A percentile compares a stretch with the other conserved stretches of the same genome.
Evolutionary conservation across 2,113 vertebrate genomes (phyloP).

Genomic region (Percopsis transmontana): DNA sequence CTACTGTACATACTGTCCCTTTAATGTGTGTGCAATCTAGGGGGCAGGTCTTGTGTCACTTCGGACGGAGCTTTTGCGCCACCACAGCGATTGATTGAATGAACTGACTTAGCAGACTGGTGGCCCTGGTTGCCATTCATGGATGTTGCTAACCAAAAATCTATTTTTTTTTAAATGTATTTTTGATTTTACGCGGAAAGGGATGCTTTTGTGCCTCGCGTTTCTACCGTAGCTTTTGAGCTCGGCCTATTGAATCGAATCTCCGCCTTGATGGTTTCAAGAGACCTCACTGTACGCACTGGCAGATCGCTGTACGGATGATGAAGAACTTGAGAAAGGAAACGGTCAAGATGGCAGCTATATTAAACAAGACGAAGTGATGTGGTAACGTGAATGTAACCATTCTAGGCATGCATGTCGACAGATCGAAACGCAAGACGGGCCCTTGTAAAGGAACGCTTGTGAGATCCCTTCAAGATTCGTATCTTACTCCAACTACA

Average conservation of each 20-base stretch:
- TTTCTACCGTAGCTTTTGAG: conserved; percentile 13
- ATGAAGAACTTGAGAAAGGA: conserved; percentile 77
- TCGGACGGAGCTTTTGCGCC: conserved; percentile 50
- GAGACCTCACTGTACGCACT: conserved; percentile 11
- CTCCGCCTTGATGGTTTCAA: conserved; percentile 56
- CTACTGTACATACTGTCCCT: conserved; percentile 65
- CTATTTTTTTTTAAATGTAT: neutral
- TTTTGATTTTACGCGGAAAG: neutral
- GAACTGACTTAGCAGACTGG: conserved; percentile 46
- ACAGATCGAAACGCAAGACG: conserved; percentile 42
- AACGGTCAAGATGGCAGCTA: conserved; percentile 94
- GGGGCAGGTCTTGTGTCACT: conserved; percentile 75
- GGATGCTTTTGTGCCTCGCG: conserved; percentile 15
- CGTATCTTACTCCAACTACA: conserved; percentile 7
- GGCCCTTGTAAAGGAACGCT: conserved; percentile 49
- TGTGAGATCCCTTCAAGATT: conserved; percentile 22
- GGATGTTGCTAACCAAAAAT: conserved; percentile 7
- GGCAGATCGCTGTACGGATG: conserved; percentile 60
- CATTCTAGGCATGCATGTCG: conserved; percentile 36
- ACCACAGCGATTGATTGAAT: conserved; percentile 58
- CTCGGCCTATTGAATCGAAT: conserved; percentile 41
- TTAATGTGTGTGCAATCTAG: conserved; percentile 71
- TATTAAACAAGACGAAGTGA: conserved; percentile 66
- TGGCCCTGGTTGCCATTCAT: conserved; percentile 27
- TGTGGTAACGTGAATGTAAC: conserved; percentile 62